Percentiles rank a stretch among this genome's conserved stretches.
Conservation (phyloP, 2,113 vertebrate genomes). For the Axis porcinus region DNA sequence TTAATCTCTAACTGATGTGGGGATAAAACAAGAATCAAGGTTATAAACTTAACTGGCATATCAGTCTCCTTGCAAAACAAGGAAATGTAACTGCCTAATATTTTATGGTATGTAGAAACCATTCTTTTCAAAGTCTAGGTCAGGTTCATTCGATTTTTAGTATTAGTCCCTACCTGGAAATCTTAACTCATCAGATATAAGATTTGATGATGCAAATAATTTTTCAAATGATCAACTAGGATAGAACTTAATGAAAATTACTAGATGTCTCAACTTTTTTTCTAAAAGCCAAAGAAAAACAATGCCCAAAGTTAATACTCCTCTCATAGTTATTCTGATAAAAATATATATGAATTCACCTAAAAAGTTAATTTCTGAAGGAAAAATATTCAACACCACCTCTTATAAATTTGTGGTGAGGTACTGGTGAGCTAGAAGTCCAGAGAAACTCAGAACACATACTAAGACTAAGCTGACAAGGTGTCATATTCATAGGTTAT, state of each 20-base stretch:
- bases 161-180: not conserved
- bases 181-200: not conserved
- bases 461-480: not conserved
- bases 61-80: constrained; percentile 23
- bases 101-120: not conserved
- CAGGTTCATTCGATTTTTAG: not conserved
- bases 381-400: not conserved
- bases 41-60: constrained; percentile 42
- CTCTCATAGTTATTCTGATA: not conserved
- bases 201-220: not conserved
- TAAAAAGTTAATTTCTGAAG: not conserved
- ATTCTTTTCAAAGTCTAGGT: not conserved
- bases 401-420: not conserved
- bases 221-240: not conserved
- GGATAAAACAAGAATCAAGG: constrained; percentile 25
- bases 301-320: not conserved
- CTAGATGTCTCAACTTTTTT: not conserved
- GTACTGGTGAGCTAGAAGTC: not conserved
- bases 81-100: constrained; percentile 13
- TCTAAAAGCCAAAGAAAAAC: constrained; percentile 13
- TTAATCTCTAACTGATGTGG: constrained; percentile 51
- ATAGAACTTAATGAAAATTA: not conserved
- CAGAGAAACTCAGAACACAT: not conserved
- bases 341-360: not conserved
- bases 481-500: not conserved